Conservation (phyloP, 2,113 vertebrate species). For the Aix galericulata region DNA sequence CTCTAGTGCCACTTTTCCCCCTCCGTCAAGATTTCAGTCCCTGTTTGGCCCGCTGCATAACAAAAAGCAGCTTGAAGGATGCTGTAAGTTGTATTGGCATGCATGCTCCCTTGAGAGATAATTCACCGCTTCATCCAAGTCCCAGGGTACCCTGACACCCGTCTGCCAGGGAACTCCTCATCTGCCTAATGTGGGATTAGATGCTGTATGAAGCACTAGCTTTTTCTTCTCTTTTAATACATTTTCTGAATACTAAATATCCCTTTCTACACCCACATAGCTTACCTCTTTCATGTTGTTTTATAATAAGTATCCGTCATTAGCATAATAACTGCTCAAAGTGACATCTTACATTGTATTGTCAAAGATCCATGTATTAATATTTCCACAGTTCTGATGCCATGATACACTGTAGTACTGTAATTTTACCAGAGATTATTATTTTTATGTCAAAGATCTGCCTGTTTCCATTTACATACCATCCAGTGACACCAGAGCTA, state of each 20-base stretch:
- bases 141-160: conserved; percentile 35
- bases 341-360: conserved; percentile 68
- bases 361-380: conserved; percentile 67
- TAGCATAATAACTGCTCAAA: conserved; percentile 67
- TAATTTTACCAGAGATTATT: conserved; percentile 64
- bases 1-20: background rate
- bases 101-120: background rate
- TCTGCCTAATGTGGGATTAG: conserved; percentile 59
- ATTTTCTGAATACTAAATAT: conserved; percentile 52
- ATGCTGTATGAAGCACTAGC: conserved; percentile 19
- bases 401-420: conserved; percentile 47
- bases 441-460: conserved; percentile 67
- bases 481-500: conserved; percentile 55
- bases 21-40: background rate
- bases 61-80: background rate
- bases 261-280: conserved; percentile 41
- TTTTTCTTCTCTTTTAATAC: conserved; percentile 39
- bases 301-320: conserved; percentile 58
- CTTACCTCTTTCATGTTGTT: conserved; percentile 68
- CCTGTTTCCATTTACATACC: conserved; percentile 40
- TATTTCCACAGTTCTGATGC: conserved; percentile 65
- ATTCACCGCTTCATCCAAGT: conserved; percentile 25
- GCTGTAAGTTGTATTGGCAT: background rate
- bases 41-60: background rate
- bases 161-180: conserved; percentile 52